Base-by-base conservation (phyloP, 2,888 invertebrate genomes). In the Leucophora obtusa region DNA sequence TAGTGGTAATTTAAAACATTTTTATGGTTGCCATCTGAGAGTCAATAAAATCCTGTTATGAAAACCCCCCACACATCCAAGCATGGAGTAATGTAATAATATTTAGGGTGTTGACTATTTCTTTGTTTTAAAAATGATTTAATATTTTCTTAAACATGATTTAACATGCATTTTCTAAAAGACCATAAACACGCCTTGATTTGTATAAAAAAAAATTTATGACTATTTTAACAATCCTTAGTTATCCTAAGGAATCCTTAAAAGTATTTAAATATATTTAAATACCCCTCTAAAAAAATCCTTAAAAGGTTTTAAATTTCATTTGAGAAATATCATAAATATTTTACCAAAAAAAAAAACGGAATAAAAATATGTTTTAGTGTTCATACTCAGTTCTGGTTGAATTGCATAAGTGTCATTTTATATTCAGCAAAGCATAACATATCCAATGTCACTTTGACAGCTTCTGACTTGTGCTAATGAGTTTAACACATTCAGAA, bases 381-480 rank as follows among this genome's bases (percentile, higher is more conserved):
- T 33, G 14, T 51, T 38, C 17, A 51, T 21, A 51, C 28, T 17
- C 28, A 17, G 69, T 62, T 62, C 35, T 66, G 70, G 51, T 58
- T 73, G 77, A 53, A 77, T 74, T 70, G 69, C 65, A 60, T 74
- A 81, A 81, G 81, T 81, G 77, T 71, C 70, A 66, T 70, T 76
- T 75, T 71, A 65, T 68, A 69, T 69, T 62, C 72, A 63, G 71
- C 28, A 54, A 69, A 54, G 63, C 76, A 68, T 69, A 53, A 68
- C 69, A 73, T 81, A 81, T 81, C 77, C 77, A 74, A 81, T 81
- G 62, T 70, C 77, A 81, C 66, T 70, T 74, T 77, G 77, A 81
- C 73, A 81, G 77, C 73, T 70, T 66, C 76, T 77, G 77, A 77
- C 77, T 81, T 81, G 77, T 68, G 77, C 77, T 81, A 81, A 81